Evolutionary conservation across 2,113 vertebrate species (phyloP), one percentile per base, ranked within the genome.

Genomic region (Stercorarius parasiticus): DNA sequence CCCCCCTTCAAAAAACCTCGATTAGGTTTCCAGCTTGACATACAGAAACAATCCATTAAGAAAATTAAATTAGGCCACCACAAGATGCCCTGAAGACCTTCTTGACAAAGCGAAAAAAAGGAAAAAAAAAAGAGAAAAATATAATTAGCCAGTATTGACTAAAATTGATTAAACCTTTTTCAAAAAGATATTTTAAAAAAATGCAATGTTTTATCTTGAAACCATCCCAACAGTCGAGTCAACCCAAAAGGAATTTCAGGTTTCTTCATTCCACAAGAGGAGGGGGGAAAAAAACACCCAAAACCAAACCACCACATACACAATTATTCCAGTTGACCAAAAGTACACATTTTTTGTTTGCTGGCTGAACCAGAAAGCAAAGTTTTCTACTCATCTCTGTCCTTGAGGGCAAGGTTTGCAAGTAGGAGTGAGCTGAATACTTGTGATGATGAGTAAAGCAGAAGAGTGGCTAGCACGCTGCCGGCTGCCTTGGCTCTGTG

Each of bases 371-470:
- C 55, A 89, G 56, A 78, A 91, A 53, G 76, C 49, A 47, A 56
- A 78, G 70, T 69, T 89, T 89, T 86, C 61, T 85, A 73, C 38
- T 13, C 59, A 59, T 40, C n/a, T 53, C 64, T 73, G n/a, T 92
- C 77, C 61, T 89, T 2, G 1, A 79, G 71, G 66, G 43, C 65
- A 74, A 53, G 43, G 20, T 45, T 92, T 82, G 55, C 43, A 45
- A 92, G 66, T 73, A 23, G 49, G 69, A 73, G 65, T 0, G 0
- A 82, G 53, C 20, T 61, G 61, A 78, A 89, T 89, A 65, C 65
- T 65, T 86, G 49, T 38, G 61, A 42, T 95, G 88, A 94, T 92
- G 92, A 92, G 71, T 11, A 95, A 95, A 95, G 47, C 88, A 91
- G 94, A 53, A 67, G 88, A 53, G 88, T 6, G 29, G 34, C 53